Evolutionary conservation across 2,888 invertebrate genomes (phyloP), one percentile per base, ranked within the genome.

Genomic region (Drosophila nr. perissopoda): DNA sequence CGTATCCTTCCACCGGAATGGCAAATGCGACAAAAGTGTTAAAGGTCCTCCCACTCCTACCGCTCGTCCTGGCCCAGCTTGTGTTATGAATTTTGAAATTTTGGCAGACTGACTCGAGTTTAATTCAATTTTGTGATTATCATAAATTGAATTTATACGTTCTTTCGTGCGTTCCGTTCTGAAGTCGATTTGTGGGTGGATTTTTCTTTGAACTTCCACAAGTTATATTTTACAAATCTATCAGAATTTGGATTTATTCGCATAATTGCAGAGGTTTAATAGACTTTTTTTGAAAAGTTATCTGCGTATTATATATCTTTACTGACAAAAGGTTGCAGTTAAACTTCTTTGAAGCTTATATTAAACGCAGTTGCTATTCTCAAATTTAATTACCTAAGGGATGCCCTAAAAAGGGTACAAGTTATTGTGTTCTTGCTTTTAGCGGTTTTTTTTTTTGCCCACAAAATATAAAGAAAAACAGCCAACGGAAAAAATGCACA

Each of bases 101-200:
- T 86, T 84, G 69, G 80, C 83, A 78, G 81, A 78, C 80, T 83
- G 87, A 87, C 81, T 85, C 52, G 54, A 76, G 62, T 80, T 80
- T 89, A 88, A 90, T 90, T 91, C 87, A 91, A 90, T 90, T 91
- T 87, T 63, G 71, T 89, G 88, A 89, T 90, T 90, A 90, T 85
- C 82, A 71, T 80, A 89, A 86, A 85, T 89, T 87, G 62, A 89
- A 84, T 89, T 91, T 80, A 77, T 61, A 76, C 18, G 51, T 67
- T 53, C 64, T 67, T 64, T 80, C 81, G 83, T 83, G 86, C 83
- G 52, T 73, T 75, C 29, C 60, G 62, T 63, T 70, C 5, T 58
- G 34, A 45, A 57, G 27, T 68, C 57, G 52, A 52, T 34, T 69
- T 67, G 56, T 25, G 57, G 49, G 16, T 52, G 40, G 62, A 64